Conservation (phyloP, 2,113 vertebrate species). For the Tamias sibiricus region DNA sequence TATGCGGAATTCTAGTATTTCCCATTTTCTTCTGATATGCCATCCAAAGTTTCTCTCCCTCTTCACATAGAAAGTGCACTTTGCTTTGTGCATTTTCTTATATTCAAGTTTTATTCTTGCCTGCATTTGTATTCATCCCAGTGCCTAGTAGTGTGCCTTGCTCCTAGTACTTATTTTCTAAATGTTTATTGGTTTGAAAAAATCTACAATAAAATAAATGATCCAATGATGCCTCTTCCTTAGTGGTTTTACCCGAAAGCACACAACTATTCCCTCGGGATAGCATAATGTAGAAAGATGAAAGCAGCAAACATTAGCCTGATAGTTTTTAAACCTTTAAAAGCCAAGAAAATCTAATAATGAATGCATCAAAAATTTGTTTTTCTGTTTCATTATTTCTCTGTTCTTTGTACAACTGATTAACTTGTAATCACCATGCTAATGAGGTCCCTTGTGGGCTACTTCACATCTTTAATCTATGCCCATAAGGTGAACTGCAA, state of each 20-base stretch:
- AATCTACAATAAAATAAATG: slow-evolving; percentile 63
- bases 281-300: slow-evolving; percentile 36
- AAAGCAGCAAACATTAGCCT: slow-evolving; percentile 27
- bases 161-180: slow-evolving; percentile 29
- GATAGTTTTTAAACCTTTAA: slow-evolving; percentile 68
- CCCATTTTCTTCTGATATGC: neutral
- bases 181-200: slow-evolving; percentile 55
- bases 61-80: neutral
- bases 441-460: slow-evolving; percentile 74
- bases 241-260: neutral
- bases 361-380: slow-evolving; percentile 72
- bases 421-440: slow-evolving; percentile 71
- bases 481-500: slow-evolving; percentile 66
- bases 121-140: neutral
- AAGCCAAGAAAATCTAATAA: slow-evolving; percentile 67
- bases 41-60: neutral
- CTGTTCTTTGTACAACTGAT: slow-evolving; percentile 68
- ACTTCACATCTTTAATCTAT: slow-evolving; percentile 77
- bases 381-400: slow-evolving; percentile 75
- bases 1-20: neutral
- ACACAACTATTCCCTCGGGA: slow-evolving; percentile 50
- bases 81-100: neutral
- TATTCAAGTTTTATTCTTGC: neutral
- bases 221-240: neutral
- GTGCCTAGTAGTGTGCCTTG: neutral